These are phyloP conservation scores for Nephila pilipes DNA, from an alignment of 1,140 invertebrate genomes.

Conservation along the genomic window DNA sequence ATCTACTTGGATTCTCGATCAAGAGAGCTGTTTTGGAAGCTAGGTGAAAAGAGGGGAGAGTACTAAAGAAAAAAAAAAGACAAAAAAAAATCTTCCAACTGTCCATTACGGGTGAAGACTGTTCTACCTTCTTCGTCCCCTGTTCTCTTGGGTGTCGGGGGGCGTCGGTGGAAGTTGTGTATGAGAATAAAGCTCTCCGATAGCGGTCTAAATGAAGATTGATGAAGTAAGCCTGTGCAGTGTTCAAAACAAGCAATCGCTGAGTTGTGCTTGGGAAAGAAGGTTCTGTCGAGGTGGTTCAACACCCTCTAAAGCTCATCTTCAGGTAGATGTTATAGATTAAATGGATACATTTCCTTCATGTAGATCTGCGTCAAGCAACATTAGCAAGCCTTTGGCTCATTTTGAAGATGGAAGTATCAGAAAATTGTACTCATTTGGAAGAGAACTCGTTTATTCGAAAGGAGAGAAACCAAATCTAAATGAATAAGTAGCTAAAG, in stretches of 20 bases:
- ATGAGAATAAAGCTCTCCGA: conserved; percentile 75
- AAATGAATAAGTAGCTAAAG: neutral
- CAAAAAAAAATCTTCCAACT: conserved; percentile 59
- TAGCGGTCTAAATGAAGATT: conserved; percentile 73
- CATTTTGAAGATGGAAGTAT: neutral
- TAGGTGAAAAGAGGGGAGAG: conserved; percentile 26
- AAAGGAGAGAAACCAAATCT: neutral
- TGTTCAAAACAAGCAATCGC: conserved; percentile 70
- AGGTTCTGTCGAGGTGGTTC: conserved; percentile 59
- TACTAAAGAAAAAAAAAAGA: neutral
- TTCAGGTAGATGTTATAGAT: conserved; percentile 57
- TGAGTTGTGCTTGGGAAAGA: conserved; percentile 36
- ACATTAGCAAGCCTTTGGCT: conserved; percentile 36
- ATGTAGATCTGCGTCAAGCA: conserved; percentile 33
- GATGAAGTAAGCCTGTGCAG: conserved; percentile 68
- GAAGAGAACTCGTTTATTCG: neutral
- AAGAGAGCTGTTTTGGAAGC: conserved; percentile 68
- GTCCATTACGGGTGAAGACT: conserved; percentile 74
- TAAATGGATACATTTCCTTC: conserved; percentile 48
- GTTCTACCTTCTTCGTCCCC: conserved; percentile 57
- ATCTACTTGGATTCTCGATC: conserved; percentile 65
- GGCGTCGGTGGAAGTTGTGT: conserved; percentile 52
- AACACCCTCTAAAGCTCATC: conserved; percentile 54
- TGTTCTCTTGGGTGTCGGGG: conserved; percentile 44
- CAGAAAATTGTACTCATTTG: conserved; percentile 21